Percentiles rank a stretch among this genome's conserved stretches.
phyloP scores from a whole-genome alignment of 2,113 vertebrate genomes.

The Zapus hudsonius region DNA sequence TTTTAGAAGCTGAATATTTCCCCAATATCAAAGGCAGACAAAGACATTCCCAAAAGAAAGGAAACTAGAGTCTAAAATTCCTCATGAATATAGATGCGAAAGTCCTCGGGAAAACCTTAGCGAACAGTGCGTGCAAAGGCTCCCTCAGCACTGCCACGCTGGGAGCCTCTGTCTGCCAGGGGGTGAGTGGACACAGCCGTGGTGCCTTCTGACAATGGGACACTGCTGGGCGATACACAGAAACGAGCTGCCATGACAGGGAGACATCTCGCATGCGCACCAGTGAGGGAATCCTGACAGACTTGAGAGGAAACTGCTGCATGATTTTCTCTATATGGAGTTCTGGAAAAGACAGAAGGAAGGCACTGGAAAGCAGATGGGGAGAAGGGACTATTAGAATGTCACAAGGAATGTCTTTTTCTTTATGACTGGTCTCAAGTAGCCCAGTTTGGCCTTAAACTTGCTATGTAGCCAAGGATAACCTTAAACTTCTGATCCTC shows the following conservation, averaged over 20 bases:
- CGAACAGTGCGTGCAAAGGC: neutral
- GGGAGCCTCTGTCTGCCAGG: neutral
- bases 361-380: neutral
- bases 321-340: neutral
- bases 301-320: neutral
- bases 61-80: neutral
- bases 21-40: constrained; percentile 24
- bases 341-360: constrained; percentile 5
- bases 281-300: neutral
- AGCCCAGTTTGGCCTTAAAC: neutral
- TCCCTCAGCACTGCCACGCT: neutral
- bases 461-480: neutral
- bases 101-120: constrained; percentile 34
- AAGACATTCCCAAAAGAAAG: neutral
- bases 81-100: constrained; percentile 39
- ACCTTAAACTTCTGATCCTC: neutral
- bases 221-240: neutral
- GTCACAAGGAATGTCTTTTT: neutral
- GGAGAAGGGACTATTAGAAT: neutral
- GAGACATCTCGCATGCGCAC: neutral
- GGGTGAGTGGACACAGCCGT: neutral
- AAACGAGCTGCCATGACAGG: no score
- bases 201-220: neutral
- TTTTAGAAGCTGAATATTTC: neutral
- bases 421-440: neutral